Conservation (phyloP, 1,140 invertebrate species). For the Coenobita brevimanus region DNA sequence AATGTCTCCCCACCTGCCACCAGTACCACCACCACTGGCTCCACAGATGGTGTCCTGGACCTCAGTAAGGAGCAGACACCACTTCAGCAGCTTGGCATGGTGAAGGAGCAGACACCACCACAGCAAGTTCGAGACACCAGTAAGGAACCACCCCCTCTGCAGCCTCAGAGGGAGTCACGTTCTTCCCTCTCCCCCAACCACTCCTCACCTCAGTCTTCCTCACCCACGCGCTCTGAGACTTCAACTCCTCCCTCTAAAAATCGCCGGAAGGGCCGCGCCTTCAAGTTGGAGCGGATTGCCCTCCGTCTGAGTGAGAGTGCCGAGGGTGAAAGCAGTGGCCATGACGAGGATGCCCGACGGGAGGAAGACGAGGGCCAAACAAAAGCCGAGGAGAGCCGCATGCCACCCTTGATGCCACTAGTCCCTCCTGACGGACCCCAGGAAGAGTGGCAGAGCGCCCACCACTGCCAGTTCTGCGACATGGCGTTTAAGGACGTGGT, state of each 20-base stretch:
- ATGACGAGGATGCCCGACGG: constrained; percentile 45
- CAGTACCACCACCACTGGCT: too few relatives aligned
- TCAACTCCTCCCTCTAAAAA: constrained; percentile 76
- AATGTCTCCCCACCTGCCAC: neutral
- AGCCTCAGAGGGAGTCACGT: constrained; percentile 30
- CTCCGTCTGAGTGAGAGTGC: constrained; percentile 72
- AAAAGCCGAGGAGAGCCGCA: constrained; percentile 22
- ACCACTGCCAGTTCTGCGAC: constrained; percentile 89
- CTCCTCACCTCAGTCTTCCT: constrained; percentile 36
- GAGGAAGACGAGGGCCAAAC: constrained; percentile 45
- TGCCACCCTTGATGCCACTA: constrained; percentile 49
- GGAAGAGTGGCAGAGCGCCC: constrained; percentile 71
- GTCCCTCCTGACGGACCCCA: constrained; percentile 55
- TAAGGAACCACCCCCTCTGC: constrained; percentile 38
- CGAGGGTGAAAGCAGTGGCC: constrained; percentile 61
- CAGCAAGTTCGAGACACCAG: constrained; percentile 42
- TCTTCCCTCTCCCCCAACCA: constrained; percentile 59
- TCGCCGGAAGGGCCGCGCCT: constrained; percentile 85
- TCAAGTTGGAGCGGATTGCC: constrained; percentile 81
- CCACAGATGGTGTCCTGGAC: constrained; percentile 59
- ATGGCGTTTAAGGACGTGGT: constrained; percentile 92
- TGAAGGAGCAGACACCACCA: constrained; percentile 63
- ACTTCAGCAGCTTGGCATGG: constrained; percentile 33
- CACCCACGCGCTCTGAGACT: constrained; percentile 53
- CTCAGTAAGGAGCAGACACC: constrained; percentile 68